Conservation (phyloP, 1,140 invertebrate species). For the Papilio dardanus region DNA sequence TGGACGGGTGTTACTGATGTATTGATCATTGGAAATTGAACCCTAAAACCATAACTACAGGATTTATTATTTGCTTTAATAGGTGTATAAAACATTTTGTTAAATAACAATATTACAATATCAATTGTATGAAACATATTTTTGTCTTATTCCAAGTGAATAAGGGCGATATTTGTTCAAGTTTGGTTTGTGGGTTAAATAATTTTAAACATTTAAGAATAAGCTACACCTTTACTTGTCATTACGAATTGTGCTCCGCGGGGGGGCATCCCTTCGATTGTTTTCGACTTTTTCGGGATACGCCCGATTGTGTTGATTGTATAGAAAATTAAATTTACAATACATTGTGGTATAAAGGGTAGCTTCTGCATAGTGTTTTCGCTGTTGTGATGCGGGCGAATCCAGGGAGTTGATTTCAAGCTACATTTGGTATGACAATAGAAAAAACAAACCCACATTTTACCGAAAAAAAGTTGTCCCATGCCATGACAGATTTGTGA, state of each 20-base stretch:
- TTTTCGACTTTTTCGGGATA: constrained; percentile 62
- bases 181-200: background rate
- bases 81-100: constrained; percentile 29
- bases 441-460: background rate
- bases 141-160: constrained; percentile 18
- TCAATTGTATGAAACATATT: constrained; percentile 1
- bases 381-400: constrained; percentile 55
- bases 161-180: constrained; percentile 33
- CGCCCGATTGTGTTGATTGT: constrained; percentile 57
- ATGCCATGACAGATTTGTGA: background rate
- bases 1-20: constrained; percentile 44
- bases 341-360: constrained; percentile 59
- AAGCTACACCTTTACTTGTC: constrained; percentile 54
- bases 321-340: constrained; percentile 61
- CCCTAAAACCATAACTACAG: constrained; percentile 15
- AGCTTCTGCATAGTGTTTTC: constrained; percentile 65
- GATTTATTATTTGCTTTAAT: background rate
- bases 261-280: constrained; percentile 58
- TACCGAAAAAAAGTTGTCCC: background rate
- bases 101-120: constrained; percentile 20
- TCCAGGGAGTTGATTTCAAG: constrained; percentile 44
- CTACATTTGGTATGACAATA: background rate
- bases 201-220: constrained; percentile 29
- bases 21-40: constrained; percentile 43
- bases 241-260: constrained; percentile 56